These are phyloP conservation scores for Pogonomyrmex barbatus DNA, from an alignment of 1,140 invertebrate species.

Conservation along the genomic window DNA sequence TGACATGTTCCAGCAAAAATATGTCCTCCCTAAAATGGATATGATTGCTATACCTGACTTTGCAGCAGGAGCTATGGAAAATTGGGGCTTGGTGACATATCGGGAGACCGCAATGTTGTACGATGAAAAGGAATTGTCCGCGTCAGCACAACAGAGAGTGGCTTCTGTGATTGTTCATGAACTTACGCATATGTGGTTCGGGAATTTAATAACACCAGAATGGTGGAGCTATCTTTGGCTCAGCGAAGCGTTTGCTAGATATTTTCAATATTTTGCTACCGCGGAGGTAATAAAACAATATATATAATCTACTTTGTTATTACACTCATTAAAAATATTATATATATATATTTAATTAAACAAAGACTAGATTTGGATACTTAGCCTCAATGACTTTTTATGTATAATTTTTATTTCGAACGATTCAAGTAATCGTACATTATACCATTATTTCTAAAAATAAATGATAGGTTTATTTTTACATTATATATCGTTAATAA, in stretches of 20 bases:
- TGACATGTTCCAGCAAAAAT: constrained; percentile 80
- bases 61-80: constrained; percentile 90
- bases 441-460: no score
- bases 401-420: no score
- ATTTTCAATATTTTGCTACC: constrained; percentile 82
- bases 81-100: constrained; percentile 87
- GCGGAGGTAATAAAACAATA: constrained; percentile 73
- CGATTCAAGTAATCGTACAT: no score
- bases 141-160: constrained; percentile 84
- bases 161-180: constrained; percentile 89
- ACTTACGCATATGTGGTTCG: constrained; percentile 90
- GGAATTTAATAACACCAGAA: constrained; percentile 88
- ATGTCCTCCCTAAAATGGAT: constrained; percentile 86
- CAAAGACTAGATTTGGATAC: not conserved
- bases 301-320: not conserved
- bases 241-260: constrained; percentile 90
- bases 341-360: not conserved
- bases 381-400: no score
- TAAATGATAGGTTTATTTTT: not conserved
- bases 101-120: constrained; percentile 89
- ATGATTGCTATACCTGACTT: constrained; percentile 90
- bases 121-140: constrained; percentile 86
- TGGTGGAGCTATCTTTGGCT: constrained; percentile 91
- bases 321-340: no score
- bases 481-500: not conserved